Evolutionary conservation across 1,140 invertebrate species (phyloP), one percentile per base, ranked within the genome.

Genomic region (Eumaeus atala): DNA sequence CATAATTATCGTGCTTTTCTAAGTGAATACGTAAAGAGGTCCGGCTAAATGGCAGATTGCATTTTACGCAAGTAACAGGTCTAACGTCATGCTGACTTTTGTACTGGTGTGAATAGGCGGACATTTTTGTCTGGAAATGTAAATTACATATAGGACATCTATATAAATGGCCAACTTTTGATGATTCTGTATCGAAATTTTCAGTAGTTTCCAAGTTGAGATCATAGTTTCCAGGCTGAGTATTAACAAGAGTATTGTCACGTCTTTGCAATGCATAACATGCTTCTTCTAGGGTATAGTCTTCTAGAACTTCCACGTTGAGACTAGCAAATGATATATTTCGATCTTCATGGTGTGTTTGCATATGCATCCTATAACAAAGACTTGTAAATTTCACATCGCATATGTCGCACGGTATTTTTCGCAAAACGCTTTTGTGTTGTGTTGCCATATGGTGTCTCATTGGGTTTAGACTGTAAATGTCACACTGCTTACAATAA

Each of bases 401-500:
- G 14, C 56, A 58, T 7, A 10, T 14, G 0, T 16, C 35, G 21
- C 56, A 58, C 9, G 37, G 16, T 0, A 28, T 10, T 11, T 9
- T 21, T n/a, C 28, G 33, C 28, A 7, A 11, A 2, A 6, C 7
- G 8, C 28, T 6, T 0, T 14, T 18, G 6, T 61, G 60, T 10
- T 48, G 17, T 7, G 9, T 21, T 9, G 58, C 56, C 0, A 58
- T 8, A 37, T 62, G 60, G 9, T 48, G 12, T 8, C 47, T 48
- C 21, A 44, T 51, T n/a, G 51, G 34, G 6, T 40, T 40, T n/a
- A 48, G 16, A 17, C 51, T 51, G 42, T 58, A 54, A 0, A 52
- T 5, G 8, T 52, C 42, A 17, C 60, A 62, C 35, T 54, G 33
- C n/a, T 47, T 50, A 21, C 60, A 62, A 5, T n/a, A 44, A n/a